Percentiles rank a stretch among this genome's conserved stretches.
These are phyloP conservation scores for Hycleus cichorii DNA, from an alignment of 1,140 invertebrate species.

Conservation along the genomic window DNA sequence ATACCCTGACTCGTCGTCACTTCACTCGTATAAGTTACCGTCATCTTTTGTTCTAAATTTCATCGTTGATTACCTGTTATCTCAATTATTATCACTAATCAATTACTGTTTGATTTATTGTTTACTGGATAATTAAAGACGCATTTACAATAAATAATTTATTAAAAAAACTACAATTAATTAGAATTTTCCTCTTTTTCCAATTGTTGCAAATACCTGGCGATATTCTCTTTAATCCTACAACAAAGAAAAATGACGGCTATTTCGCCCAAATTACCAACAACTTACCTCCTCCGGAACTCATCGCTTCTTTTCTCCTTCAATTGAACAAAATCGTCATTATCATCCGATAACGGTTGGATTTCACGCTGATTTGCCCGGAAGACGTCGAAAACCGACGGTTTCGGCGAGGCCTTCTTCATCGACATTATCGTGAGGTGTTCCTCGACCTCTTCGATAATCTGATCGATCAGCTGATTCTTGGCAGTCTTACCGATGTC, in stretches of 20 bases:
- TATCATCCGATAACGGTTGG: slow-evolving; percentile 13
- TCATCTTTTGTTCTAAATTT: slow-evolving; percentile 16
- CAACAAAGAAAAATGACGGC: too few relatives aligned
- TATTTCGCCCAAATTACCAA: too few relatives aligned
- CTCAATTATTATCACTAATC: too few relatives aligned
- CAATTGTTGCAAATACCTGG: too few relatives aligned
- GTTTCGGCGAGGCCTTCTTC: slow-evolving; percentile 46
- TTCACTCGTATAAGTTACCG: slow-evolving; percentile 25
- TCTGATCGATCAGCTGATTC: slow-evolving; percentile 45
- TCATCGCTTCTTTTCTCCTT: slow-evolving; percentile 31
- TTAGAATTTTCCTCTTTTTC: too few relatives aligned
- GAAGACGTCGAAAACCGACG: slow-evolving; percentile 52
- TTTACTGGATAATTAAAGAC: too few relatives aligned
- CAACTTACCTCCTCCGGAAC: slow-evolving; percentile 27
- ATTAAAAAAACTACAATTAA: too few relatives aligned
- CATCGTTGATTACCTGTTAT: too few relatives aligned
- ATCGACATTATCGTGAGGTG: slow-evolving; percentile 67
- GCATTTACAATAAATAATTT: too few relatives aligned
- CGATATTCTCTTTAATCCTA: too few relatives aligned
- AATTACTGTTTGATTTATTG: too few relatives aligned
- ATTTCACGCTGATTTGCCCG: not conserved
- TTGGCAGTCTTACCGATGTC: slow-evolving; percentile 47
- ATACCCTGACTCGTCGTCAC: slow-evolving; percentile 20
- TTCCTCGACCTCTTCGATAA: slow-evolving; percentile 75
- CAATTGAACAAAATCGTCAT: slow-evolving; percentile 33